phyloP scores from a whole-genome alignment of 1,140 invertebrate genomes.

The Eubasilissa regina region DNA sequence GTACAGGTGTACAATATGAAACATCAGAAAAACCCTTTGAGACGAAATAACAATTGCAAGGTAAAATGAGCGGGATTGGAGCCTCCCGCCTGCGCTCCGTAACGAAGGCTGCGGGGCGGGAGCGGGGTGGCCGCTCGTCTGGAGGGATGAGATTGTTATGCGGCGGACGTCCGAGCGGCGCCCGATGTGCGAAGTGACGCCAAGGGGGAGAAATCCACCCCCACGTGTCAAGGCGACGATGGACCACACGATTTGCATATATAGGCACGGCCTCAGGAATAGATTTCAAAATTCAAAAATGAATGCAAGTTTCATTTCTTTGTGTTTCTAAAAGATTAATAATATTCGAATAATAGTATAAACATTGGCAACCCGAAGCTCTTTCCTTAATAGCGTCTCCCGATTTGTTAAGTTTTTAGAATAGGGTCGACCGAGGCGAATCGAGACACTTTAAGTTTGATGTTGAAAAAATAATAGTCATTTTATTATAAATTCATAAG shows the following conservation, averaged over 20 bases:
- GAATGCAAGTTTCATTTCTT: no score
- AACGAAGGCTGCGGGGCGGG: neutral
- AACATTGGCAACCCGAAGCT: no score
- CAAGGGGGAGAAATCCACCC: constrained; percentile 1
- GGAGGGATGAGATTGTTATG: constrained; percentile 48
- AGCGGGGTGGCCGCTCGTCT: neutral
- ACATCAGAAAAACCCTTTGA: neutral
- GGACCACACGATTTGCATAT: constrained; percentile 8
- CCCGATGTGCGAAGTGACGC: constrained; percentile 32
- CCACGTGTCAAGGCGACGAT: constrained; percentile 30
- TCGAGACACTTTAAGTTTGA: no score
- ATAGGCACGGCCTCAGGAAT: no score
- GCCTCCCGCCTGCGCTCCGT: neutral
- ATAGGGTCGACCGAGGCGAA: no score
- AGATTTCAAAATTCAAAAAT: no score
- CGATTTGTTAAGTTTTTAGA: no score
- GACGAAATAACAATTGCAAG: neutral
- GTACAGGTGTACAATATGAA: neutral
- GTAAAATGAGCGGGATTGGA: neutral
- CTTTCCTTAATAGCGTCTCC: no score
- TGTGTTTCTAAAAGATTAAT: no score
- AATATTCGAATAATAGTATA: no score
- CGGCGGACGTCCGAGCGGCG: constrained; percentile 47
- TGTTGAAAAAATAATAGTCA: no score
- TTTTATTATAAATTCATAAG: no score